Conservation (phyloP, 2,888 invertebrate genomes). For the Xylophagus ater region DNA sequence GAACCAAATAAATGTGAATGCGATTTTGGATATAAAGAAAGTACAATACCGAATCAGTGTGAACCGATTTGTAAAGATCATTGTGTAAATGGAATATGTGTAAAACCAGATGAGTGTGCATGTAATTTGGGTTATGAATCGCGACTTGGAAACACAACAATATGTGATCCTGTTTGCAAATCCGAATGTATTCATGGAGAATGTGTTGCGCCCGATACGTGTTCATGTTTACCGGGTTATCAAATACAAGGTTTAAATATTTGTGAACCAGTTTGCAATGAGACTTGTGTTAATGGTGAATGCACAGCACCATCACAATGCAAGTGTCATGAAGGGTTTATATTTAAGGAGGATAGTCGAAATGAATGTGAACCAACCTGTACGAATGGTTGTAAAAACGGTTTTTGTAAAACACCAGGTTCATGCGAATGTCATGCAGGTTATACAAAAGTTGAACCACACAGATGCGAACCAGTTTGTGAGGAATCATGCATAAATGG, state of each 20-base stretch:
- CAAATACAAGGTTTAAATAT: constrained; percentile 33
- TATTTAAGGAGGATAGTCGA: constrained; percentile 15
- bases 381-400: constrained; percentile 29
- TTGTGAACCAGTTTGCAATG: constrained; percentile 24
- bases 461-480: constrained; percentile 15
- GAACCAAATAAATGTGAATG: constrained; percentile 43
- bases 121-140: constrained; percentile 26
- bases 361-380: constrained; percentile 23
- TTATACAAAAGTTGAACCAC: constrained; percentile 3
- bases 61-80: constrained; percentile 30
- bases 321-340: constrained; percentile 20
- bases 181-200: constrained; percentile 27
- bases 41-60: too few relatives aligned
- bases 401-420: constrained; percentile 13
- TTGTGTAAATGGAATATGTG: constrained; percentile 33
- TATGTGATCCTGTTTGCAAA: constrained; percentile 31
- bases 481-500: constrained; percentile 2
- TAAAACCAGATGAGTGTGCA: constrained; percentile 27
- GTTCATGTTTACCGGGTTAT: constrained; percentile 14
- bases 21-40: constrained; percentile 31
- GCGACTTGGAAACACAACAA: constrained; percentile 5
- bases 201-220: constrained; percentile 21
- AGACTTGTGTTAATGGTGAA: constrained; percentile 27
- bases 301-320: constrained; percentile 4
- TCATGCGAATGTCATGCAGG: constrained; percentile 15